Evolutionary conservation across 2,888 invertebrate species (phyloP), one percentile per base, ranked within the genome.

Genomic region (Tupiocoris notatus): DNA sequence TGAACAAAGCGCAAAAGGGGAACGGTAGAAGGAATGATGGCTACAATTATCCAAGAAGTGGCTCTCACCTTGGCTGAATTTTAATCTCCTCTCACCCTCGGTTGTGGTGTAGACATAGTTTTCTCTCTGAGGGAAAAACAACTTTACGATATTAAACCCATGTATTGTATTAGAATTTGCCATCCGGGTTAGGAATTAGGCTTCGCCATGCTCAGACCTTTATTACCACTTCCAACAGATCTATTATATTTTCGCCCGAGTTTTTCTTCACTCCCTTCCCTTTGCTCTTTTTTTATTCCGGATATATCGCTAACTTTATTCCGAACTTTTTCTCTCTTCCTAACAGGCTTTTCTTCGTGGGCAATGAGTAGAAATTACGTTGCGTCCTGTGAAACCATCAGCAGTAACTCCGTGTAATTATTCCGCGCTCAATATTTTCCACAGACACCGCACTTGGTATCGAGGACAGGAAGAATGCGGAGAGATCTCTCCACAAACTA

Each of bases 141-240:
- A 78, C 78, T 78, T 78, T 78, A 78, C 78, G 78, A 78, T 78
- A 78, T 78, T 78, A 78, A 78, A 78, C 65, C 78, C 78, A 76
- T 78, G 78, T 78, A 78, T 78, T 76, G 78, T 78, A 78, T 78
- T 78, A 78, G 74, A 78, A 78, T 78, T 78, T 78, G 78, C 78
- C 73, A 64, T n/a, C 78, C 66, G 74, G 62, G 76, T 63, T 56
- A 71, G 76, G 78, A 78, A 78, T 78, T 78, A 78, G 78, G 73
- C 67, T 75, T 66, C 59, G 57, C 73, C 17, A 57, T 66, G 57
- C 73, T 61, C 78, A 65, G 76, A 64, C 70, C 74, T 78, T 78
- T 78, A 78, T 78, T 78, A 74, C 78, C 22, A 58, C 71, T 71
- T 71, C 75, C 71, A 70, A n/a, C 77, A 77, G 75, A 75, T 77